Evolutionary conservation across 2,888 invertebrate genomes (phyloP), one percentile per base, ranked within the genome.

Genomic region (Alloplasta piceator): DNA sequence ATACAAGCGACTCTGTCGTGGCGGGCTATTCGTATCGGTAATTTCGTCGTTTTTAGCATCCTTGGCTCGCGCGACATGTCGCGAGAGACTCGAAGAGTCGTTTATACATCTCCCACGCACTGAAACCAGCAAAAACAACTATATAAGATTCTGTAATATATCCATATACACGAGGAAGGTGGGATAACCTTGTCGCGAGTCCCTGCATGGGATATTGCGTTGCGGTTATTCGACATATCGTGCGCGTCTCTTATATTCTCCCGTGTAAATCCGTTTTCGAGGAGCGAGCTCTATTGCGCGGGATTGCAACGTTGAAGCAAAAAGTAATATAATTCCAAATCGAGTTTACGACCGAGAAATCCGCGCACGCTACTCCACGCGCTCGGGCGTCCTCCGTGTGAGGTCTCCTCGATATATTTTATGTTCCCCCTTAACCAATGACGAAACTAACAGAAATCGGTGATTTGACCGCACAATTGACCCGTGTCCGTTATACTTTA

Each of bases 381-480:
- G n/a, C 10, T 14, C 50, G 14, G 36, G 16, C 52, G 76, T 26
- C 26, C 64, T 48, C 63, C 46, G 76, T 63, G 76, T 76, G 68
- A 55, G 68, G 68, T 76, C 76, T 26, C 26, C 46, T 4, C n/a
- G 68, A 67, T 68, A 26, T 26, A 26, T 26, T 26, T 26, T 26
- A 26, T 26, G 58, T 63, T 61, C 52, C 48, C 48, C 56, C 58
- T 48, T 43, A 63, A n/a, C 55, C 43, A 68, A 68, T 76, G 46
- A 68, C 68, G 63, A 61, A 63, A 70, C 68, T 70, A 52, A 68
- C 39, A 26, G 68, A 66, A 76, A 63, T 63, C 14, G 55, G 61
- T 26, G 26, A 55, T 68, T 76, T 70, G 76, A 68, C 76, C 76
- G 46, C 68, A 55, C 50, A 52, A 68, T 68, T 67, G 76, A 76